A percentile compares a stretch with the other conserved stretches of the same genome.
phyloP scores from a whole-genome alignment of 2,113 vertebrate genomes.

The Pseudopodoces humilis region DNA sequence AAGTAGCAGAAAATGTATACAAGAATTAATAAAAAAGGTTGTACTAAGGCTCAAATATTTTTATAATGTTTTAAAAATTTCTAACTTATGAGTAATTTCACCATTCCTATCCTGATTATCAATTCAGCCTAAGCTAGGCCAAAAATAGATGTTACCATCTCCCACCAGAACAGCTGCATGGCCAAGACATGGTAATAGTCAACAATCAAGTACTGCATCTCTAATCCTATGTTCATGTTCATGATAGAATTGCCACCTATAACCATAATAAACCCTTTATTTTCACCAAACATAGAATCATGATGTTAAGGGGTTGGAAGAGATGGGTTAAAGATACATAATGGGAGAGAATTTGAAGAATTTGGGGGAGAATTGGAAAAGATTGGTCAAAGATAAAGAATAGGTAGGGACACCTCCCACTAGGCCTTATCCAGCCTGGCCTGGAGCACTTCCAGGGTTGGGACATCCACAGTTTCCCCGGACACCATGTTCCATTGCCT shows the following conservation, averaged over 20 bases:
- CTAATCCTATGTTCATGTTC: rapidly evolving
- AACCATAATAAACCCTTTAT: neutral
- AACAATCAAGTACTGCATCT: neutral
- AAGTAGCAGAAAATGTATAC: neutral
- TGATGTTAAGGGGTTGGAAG: neutral
- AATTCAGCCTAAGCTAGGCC: neutral
- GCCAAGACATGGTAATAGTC: rapidly evolving
- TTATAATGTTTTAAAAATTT: neutral
- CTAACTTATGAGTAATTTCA: rapidly evolving
- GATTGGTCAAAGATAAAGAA: too few species aligned
- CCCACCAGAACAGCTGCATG: neutral
- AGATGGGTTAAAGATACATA: too few species aligned
- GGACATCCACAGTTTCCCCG: neutral
- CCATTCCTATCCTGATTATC: neutral
- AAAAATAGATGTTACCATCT: neutral
- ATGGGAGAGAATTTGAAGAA: too few species aligned
- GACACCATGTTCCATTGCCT: too few species aligned
- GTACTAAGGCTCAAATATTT: neutral
- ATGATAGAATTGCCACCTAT: neutral
- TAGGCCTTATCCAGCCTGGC: neutral
- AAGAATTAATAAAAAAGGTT: neutral
- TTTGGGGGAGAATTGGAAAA: too few species aligned
- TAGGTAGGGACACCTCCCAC: neutral
- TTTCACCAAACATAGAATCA: neutral
- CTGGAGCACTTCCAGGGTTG: neutral